These are phyloP conservation scores for Taeniopygia guttata DNA, from an alignment of 2,797 vertebrate genomes.

Conservation along the genomic window DNA sequence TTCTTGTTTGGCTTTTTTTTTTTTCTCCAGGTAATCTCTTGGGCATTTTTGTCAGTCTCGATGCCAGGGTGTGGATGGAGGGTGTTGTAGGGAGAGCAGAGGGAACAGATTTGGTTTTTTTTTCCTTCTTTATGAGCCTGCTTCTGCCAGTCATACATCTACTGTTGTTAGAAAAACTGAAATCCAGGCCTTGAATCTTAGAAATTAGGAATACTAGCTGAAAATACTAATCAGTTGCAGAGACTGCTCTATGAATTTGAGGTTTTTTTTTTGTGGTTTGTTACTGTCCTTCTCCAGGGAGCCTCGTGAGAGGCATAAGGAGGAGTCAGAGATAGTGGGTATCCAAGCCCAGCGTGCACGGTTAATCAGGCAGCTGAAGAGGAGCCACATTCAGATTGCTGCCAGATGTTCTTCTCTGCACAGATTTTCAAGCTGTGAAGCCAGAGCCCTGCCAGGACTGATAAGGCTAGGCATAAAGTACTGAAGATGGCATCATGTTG, in stretches of 20 bases:
- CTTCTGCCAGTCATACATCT: neutral
- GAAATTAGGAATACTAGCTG: neutral
- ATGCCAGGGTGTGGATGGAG: neutral
- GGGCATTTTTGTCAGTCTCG: neutral
- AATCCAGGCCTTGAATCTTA: neutral
- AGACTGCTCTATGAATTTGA: neutral
- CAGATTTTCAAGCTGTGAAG: conserved; percentile 34
- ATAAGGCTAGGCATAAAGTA: neutral
- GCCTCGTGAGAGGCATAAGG: neutral
- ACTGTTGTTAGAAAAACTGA: neutral
- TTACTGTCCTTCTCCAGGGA: neutral
- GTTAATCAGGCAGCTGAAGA: conserved; percentile 11
- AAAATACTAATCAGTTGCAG: neutral
- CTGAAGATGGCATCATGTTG: neutral
- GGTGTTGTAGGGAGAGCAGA: rapidly evolving
- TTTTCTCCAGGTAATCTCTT: neutral
- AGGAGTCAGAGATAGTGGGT: neutral
- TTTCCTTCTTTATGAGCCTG: neutral
- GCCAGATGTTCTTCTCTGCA: conserved; percentile 32
- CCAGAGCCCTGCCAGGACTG: neutral
- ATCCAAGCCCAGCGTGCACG: neutral
- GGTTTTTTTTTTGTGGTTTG: neutral
- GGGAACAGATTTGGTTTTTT: rapidly evolving
- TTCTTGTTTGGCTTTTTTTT: neutral
- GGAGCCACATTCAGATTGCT: neutral